Evolutionary conservation across 2,888 invertebrate species (phyloP), one percentile per base, ranked within the genome.

Genomic region (Dinocampus coccinellae): DNA sequence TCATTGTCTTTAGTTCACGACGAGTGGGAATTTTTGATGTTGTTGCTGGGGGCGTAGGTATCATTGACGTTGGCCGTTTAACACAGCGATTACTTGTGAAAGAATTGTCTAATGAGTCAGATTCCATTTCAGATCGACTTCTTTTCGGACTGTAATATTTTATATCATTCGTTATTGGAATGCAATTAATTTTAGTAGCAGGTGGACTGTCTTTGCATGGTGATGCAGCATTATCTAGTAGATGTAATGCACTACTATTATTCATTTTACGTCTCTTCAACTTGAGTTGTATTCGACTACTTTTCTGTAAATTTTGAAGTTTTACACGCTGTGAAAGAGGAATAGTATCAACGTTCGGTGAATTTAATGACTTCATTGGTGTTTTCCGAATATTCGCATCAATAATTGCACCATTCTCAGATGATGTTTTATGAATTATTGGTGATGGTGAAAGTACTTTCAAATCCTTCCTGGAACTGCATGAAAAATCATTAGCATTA

Each of bases 141-240:
- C 87, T 79, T 70, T 87, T 87, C 0, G 86, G 82, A 29, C 79
- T 82, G 69, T 80, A 84, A 67, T 83, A 83, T 22, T 76, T 77
- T 7, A 82, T 33, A 0, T 74, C 72, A 13, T 66, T 71, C 7
- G 22, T 65, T 1, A 24, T 29, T 6, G 13, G 34, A 7, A 66
- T 9, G 0, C 74, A 47, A 0, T 70, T 10, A 0, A 83, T 26
- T 26, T 85, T 84, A 1, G 73, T 71, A 0, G 84, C 81, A 0
- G 87, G 87, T 0, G 87, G 87, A 60, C 85, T 86, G 55, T 87
- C 87, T 20, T 84, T 84, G 70, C 84, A 83, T 0, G 87, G 87
- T 0, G 87, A 87, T 0, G 82, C 75, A 0, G 82, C 85, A 55
- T 86, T 84, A 0, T 86, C 86, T n/a, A 87, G 57, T 0, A 87